A percentile compares a stretch with the other conserved stretches of the same genome.
Evolutionary conservation across 2,888 invertebrate species (phyloP).

Genomic region (Volucella inanis): DNA sequence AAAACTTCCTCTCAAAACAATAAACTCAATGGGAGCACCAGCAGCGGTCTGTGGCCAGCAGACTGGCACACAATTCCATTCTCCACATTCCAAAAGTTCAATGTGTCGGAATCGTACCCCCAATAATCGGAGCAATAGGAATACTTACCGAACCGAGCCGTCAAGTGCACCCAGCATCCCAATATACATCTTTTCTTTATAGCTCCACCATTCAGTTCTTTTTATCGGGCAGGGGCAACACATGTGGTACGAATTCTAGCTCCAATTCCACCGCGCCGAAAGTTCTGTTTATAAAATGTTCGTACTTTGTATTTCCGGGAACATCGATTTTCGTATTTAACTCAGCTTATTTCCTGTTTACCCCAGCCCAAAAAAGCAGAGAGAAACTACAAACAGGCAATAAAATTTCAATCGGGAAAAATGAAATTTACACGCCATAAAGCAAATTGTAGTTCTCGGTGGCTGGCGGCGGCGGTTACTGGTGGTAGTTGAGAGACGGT

Average conservation of each 20-base stretch:
- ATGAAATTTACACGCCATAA: constrained; percentile 75
- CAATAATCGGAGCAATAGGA: constrained; percentile 21
- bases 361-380: constrained; percentile 6
- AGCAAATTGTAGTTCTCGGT: constrained; percentile 61
- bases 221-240: constrained; percentile 1
- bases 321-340: constrained; percentile 70
- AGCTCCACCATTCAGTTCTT: constrained; percentile 17
- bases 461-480: constrained; percentile 36
- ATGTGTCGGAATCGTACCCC: constrained; percentile 45
- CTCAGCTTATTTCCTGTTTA: constrained; percentile 73
- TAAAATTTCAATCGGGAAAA: constrained; percentile 74
- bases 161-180: constrained; percentile 56
- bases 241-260: neutral
- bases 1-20: constrained; percentile 43
- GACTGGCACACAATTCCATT: neutral
- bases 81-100: constrained; percentile 41
- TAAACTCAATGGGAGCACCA: constrained; percentile 29
- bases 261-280: neutral
- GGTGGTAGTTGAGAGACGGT: neutral
- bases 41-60: constrained; percentile 11
- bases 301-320: constrained; percentile 67
- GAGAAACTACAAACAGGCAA: constrained; percentile 71
- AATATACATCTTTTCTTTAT: constrained; percentile 61
- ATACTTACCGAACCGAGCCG: constrained; percentile 31
- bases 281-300: constrained; percentile 58